Percentiles rank a stretch among this genome's conserved stretches.
Evolutionary conservation across 2,888 invertebrate genomes (phyloP).

Genomic region (Dryomyza anilis): DNA sequence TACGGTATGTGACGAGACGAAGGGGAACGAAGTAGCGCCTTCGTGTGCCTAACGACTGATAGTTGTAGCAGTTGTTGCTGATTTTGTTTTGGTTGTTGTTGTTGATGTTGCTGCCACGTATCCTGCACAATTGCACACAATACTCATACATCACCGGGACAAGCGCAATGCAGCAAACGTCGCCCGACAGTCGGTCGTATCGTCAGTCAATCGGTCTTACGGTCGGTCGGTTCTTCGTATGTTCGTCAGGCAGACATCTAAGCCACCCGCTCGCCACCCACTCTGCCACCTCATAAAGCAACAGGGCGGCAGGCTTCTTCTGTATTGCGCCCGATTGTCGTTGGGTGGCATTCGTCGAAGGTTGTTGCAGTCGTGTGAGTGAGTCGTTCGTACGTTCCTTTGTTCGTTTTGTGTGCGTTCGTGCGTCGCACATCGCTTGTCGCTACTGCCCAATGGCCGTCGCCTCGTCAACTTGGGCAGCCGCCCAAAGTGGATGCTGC

Average conservation of each 20-base stretch:
- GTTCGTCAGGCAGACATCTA: too few species aligned
- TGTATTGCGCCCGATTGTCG: neutral
- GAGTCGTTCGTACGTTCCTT: neutral
- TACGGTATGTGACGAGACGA: neutral
- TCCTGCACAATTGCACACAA: conserved; percentile 47
- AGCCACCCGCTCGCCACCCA: neutral
- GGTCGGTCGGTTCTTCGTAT: too few species aligned
- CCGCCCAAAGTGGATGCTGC: neutral
- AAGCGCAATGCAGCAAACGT: conserved; percentile 62
- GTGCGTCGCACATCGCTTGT: neutral
- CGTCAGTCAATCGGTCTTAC: neutral
- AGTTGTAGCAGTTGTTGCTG: conserved; percentile 4
- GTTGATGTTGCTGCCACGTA: conserved; percentile 39
- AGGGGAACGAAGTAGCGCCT: neutral
- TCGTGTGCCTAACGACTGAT: conserved; percentile 25
- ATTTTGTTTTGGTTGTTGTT: conserved; percentile 15
- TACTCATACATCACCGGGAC: conserved; percentile 62
- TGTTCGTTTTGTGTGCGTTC: too few species aligned
- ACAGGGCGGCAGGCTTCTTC: neutral
- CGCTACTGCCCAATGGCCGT: neutral
- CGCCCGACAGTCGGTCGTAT: neutral
- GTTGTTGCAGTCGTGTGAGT: neutral
- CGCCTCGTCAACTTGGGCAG: too few species aligned
- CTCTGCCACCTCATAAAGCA: neutral
- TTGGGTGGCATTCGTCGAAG: too few species aligned